Base-by-base conservation (phyloP, 2,888 invertebrate genomes). In the Holacanthella duospinosa region DNA sequence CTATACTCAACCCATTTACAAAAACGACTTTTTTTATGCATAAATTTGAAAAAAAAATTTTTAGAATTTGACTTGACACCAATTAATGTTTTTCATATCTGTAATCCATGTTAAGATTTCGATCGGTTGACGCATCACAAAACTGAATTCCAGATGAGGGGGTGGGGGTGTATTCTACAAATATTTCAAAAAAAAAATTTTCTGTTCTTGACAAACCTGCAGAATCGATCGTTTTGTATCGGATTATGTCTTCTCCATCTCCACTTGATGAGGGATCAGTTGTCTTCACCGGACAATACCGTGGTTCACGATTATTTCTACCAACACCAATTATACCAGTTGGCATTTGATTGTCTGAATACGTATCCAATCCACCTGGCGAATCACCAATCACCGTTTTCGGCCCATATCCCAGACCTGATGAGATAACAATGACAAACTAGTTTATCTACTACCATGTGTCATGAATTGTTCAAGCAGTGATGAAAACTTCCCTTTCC, bases 361-460 rank as follows among this genome's bases (percentile, higher is more conserved):
- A 66, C n/a, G 68, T 67, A 62, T 68, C 65, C 58, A 69, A 63
- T 63, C 66, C 67, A 64, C 63, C 64, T 60, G 64, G 66, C 63
- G 66, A 61, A 60, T 71, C 68, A 57, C 71, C 71, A 66, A 71
- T 71, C 64, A 71, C 66, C 25, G 71, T 71, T 65, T 71, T 71
- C 54, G 70, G 67, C 44, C 67, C 68, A 56, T 66, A 64, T 27
- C 61, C 64, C n/a, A n/a, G n/a, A n/a, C n/a, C n/a, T n/a, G n/a
- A n/a, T n/a, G n/a, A n/a, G n/a, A n/a, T n/a, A n/a, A n/a, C n/a
- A n/a, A n/a, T n/a, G n/a, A n/a, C n/a, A n/a, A n/a, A n/a, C n/a
- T n/a, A n/a, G n/a, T n/a, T n/a, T n/a, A n/a, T n/a, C n/a, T n/a
- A n/a, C n/a, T n/a, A n/a, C n/a, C n/a, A n/a, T n/a, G n/a, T n/a